Percentiles rank a stretch among this genome's conserved stretches.
Evolutionary conservation across 2,888 invertebrate genomes (phyloP).

Genomic region (Leptura quadrifasciata): DNA sequence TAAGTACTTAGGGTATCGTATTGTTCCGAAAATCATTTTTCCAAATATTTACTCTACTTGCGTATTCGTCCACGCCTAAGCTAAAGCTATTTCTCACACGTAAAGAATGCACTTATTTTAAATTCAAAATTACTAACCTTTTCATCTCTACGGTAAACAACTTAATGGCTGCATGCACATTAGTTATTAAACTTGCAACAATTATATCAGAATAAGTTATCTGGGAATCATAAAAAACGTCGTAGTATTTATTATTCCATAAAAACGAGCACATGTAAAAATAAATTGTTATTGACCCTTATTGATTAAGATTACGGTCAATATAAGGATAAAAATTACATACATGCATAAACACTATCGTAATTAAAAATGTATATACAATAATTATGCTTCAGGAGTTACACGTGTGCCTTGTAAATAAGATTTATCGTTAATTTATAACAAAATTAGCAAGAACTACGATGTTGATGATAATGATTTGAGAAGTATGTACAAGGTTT

Average conservation of each 20-base stretch:
- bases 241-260: not conserved
- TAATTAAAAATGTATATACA: not conserved
- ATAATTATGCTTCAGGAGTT: not conserved
- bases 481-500: too few species aligned
- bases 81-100: not conserved
- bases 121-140: not conserved
- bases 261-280: not conserved
- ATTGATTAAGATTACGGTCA: not conserved
- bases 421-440: not conserved
- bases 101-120: not conserved
- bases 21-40: too few species aligned
- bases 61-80: not conserved
- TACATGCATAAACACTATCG: not conserved
- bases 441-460: not conserved
- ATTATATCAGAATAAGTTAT: not conserved
- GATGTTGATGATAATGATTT: too few species aligned
- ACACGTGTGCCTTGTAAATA: not conserved
- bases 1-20: too few species aligned
- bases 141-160: not conserved
- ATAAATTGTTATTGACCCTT: slow-evolving; percentile 1
- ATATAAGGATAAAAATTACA: not conserved
- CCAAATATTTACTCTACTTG: not conserved
- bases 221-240: not conserved
- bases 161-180: slow-evolving; percentile 3
- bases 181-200: not conserved